Percentiles rank a stretch among this genome's conserved stretches.
phyloP scores from a whole-genome alignment of 2,113 vertebrate species.

The Ammodytes dubius region DNA sequence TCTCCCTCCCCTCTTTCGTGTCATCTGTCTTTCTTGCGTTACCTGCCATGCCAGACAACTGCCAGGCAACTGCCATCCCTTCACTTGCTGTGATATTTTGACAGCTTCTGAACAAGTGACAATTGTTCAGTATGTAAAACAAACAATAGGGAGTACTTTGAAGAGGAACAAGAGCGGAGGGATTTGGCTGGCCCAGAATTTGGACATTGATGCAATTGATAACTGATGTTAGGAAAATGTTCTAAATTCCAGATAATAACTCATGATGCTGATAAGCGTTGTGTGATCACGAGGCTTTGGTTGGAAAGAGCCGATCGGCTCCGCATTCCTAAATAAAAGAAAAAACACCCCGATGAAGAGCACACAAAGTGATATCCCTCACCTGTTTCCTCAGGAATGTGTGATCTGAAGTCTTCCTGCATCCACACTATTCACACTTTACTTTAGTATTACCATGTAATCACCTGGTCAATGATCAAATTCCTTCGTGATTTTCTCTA shows the following conservation, averaged over 20 bases:
- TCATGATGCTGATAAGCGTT: constrained; percentile 41
- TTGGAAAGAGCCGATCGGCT: constrained; percentile 10
- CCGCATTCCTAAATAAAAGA: constrained; percentile 61
- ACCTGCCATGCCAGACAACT: constrained; percentile 13
- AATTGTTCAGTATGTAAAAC: constrained; percentile 16
- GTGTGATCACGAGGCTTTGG: constrained; percentile 21
- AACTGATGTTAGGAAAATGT: constrained; percentile 8
- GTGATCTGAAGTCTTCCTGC: constrained; percentile 31
- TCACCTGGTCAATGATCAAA: too few species aligned
- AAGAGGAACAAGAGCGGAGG: background rate
- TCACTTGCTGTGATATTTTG: constrained; percentile 41
- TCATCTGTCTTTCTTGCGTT: constrained; percentile 8
- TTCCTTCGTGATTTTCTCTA: too few species aligned
- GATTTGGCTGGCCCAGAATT: constrained; percentile 6
- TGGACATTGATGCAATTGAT: constrained; percentile 32
- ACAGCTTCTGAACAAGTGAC: constrained; percentile 34
- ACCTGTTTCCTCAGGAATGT: constrained; percentile 63
- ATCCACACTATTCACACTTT: too few species aligned
- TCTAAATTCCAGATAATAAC: constrained; percentile 42
- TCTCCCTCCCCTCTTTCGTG: constrained; percentile 2
- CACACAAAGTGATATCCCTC: constrained; percentile 62
- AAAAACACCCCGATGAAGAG: constrained; percentile 59
- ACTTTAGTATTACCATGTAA: too few species aligned
- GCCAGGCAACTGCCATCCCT: constrained; percentile 1
- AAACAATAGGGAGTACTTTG: constrained; percentile 32